Base-by-base conservation (phyloP, 1,140 invertebrate species). In the Zaprionus ghesquierei region DNA sequence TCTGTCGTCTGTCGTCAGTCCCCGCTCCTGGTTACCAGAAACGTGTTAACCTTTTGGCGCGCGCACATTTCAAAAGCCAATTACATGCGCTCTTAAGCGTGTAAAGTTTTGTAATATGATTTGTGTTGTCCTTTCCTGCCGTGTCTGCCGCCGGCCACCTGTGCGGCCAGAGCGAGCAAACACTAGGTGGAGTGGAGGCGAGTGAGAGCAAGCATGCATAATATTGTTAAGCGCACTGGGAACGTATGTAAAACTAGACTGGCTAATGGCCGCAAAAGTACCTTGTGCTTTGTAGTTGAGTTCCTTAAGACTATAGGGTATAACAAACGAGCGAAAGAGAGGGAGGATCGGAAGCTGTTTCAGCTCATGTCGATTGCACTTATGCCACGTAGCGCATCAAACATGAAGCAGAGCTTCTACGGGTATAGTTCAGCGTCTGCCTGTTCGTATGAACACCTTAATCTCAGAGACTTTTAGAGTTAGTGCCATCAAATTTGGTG, bases 21-120 rank as follows among this genome's bases (percentile, higher is more conserved):
- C 9, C 3, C 18, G 38, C 18, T 41, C 33, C 61, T 63, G 68
- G 56, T 68, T 60, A 50, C 44, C 64, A 70, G 29, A 60, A 86
- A 86, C 79, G 82, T 87, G 82, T 87, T 87, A 87, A 89, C 82
- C 82, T 81, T 75, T 85, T 53, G 72, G 51, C 59, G 62, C 74
- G 68, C 66, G 77, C 51, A 84, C 81, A 85, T 86, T 87, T 87
- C 84, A 87, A 87, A 87, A 89, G 84, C 84, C 84, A 87, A 87
- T 87, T 87, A 87, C 84, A 87, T 87, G 84, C 79, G 84, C 84
- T 87, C 87, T 87, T 87, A 87, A 87, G 84, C 84, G 84, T 87
- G 84, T 87, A 89, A 87, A 89, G 84, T 87, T 89, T 89, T 87
- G 82, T 87, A 87, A 87, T 87, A 87, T 87, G 82, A 87, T 87